Evolutionary conservation across 2,113 vertebrate genomes (phyloP).

Genomic region (Trichomycterus rosablanca): DNA sequence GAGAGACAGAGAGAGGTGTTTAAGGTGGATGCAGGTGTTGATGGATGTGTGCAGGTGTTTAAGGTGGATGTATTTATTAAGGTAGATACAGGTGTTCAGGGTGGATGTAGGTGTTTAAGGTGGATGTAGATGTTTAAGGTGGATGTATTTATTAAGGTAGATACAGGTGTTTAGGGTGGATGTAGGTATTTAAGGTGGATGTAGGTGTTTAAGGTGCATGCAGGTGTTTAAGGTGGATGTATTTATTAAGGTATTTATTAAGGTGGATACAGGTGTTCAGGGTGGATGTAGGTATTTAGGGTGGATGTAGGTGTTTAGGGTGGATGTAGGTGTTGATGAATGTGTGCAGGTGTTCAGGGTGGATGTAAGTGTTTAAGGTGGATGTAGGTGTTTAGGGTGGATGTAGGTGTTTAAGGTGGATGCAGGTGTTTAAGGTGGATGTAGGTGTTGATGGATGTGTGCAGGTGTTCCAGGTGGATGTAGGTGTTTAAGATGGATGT

Average conservation of each 20-base stretch:
- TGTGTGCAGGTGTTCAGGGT: background rate
- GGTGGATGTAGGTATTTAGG: background rate
- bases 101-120: background rate
- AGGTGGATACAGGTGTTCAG: background rate
- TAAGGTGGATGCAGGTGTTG: background rate
- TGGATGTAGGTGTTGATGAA: background rate
- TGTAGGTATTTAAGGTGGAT: background rate
- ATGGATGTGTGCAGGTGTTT: background rate
- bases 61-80: background rate
- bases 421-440: background rate
- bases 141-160: background rate
- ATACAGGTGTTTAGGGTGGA: background rate
- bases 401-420: background rate
- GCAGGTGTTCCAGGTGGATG: background rate
- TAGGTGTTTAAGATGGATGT: background rate
- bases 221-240: background rate
- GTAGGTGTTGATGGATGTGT: background rate
- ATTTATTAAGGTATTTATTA: background rate
- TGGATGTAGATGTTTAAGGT: background rate
- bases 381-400: background rate
- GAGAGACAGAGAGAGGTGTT: conserved; percentile 10
- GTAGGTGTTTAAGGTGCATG: background rate
- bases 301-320: background rate
- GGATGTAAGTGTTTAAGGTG: background rate
- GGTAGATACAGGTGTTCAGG: background rate